Evolutionary conservation across 1,140 invertebrate genomes (phyloP).

Genomic region (Brachionus rubens): DNA sequence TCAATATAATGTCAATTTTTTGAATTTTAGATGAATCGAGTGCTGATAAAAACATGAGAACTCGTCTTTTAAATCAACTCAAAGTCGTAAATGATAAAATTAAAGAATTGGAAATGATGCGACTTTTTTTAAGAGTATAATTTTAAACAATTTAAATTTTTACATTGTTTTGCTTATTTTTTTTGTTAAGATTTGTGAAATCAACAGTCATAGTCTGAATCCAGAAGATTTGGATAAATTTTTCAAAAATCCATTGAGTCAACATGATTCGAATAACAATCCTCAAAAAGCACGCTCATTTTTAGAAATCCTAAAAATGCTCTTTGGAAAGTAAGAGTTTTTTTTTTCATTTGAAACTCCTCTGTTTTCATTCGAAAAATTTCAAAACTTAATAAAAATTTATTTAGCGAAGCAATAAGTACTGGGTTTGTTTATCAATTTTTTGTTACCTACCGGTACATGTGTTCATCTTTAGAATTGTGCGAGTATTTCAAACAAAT

Average conservation of each 20-base stretch:
- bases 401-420: slow-evolving; percentile 12
- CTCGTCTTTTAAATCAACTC: background rate
- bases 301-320: slow-evolving; percentile 28
- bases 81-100: slow-evolving; percentile 26
- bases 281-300: slow-evolving; percentile 14
- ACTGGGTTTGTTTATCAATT: slow-evolving; percentile 46
- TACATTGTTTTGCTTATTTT: background rate
- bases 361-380: background rate
- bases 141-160: background rate
- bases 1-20: background rate
- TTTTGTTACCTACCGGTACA: slow-evolving; percentile 42
- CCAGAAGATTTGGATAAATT: slow-evolving; percentile 6
- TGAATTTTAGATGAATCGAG: background rate
- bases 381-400: background rate
- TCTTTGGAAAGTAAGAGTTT: background rate
- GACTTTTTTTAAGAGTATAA: slow-evolving; percentile 11
- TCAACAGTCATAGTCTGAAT: background rate
- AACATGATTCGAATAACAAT: background rate
- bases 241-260: background rate
- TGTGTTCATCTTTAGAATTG: background rate
- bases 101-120: slow-evolving; percentile 36
- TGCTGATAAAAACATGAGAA: background rate
- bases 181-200: slow-evolving; percentile 12
- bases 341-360: too few relatives aligned
- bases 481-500: background rate